Conservation (phyloP, 2,888 invertebrate genomes). For the Drosophila koepferae region DNA sequence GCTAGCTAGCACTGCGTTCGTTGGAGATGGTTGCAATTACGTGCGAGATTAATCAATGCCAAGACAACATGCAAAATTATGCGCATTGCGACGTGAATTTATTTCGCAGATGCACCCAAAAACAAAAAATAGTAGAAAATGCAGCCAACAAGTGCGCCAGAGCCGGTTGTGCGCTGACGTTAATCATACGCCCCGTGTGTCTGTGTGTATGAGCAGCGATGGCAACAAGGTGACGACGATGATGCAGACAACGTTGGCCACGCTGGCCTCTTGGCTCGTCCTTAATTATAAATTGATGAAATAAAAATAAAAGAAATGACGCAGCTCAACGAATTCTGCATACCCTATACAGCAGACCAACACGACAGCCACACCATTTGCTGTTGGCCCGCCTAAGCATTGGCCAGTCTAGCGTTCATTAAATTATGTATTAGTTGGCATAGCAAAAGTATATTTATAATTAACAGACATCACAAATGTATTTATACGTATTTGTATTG, state of each 20-base stretch:
- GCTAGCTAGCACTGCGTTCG: not conserved
- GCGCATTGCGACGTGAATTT: constrained; percentile 75
- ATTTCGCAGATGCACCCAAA: constrained; percentile 51
- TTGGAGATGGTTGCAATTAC: constrained; percentile 62
- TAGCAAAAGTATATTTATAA: constrained; percentile 39
- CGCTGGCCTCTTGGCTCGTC: constrained; percentile 69
- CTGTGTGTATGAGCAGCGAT: constrained; percentile 25
- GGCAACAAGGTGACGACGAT: constrained; percentile 53
- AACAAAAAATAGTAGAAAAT: not conserved
- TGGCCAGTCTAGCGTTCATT: constrained; percentile 48
- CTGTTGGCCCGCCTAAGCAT: not conserved
- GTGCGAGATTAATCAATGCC: constrained; percentile 77
- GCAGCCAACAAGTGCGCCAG: constrained; percentile 68
- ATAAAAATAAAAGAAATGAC: constrained; percentile 41
- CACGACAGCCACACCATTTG: not conserved
- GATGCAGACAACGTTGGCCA: constrained; percentile 64
- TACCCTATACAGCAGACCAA: constrained; percentile 9
- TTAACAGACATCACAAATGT: not conserved
- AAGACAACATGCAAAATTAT: constrained; percentile 76
- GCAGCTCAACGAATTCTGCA: constrained; percentile 2
- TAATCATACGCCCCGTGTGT: constrained; percentile 78
- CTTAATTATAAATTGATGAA: constrained; percentile 79
- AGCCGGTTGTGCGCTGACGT: constrained; percentile 64
- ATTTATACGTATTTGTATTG: not conserved
- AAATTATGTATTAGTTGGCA: constrained; percentile 55